Evolutionary conservation across 2,888 invertebrate species (phyloP).

Genomic region (Limnephilus auricula): DNA sequence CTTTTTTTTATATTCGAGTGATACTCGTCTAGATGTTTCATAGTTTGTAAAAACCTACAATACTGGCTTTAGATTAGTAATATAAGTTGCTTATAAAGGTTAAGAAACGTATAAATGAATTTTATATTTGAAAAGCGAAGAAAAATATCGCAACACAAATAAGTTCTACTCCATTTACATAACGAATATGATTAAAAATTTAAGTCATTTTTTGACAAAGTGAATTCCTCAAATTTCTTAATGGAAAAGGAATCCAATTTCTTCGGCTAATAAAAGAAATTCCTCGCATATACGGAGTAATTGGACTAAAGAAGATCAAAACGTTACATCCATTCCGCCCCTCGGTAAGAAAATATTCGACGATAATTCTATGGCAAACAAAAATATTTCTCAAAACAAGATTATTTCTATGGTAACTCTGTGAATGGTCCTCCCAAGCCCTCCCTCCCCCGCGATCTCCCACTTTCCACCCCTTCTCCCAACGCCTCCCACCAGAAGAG

Average conservation of each 20-base stretch:
- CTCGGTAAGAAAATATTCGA: conserved; percentile 58
- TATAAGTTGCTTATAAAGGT: too few relatives aligned
- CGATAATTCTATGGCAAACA: conserved; percentile 64
- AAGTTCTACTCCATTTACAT: neutral
- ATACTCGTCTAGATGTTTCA: neutral
- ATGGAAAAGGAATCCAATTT: conserved; percentile 60
- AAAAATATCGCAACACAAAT: neutral
- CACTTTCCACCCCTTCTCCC: conserved; percentile 2
- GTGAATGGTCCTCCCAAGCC: conserved; percentile 50
- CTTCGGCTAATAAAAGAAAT: conserved; percentile 59
- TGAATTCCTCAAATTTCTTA: conserved; percentile 23
- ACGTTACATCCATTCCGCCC: conserved; percentile 56
- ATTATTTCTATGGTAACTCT: conserved; percentile 65
- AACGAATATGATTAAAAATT: neutral
- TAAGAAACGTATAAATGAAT: neutral
- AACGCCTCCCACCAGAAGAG: conserved; percentile 2
- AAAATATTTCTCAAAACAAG: conserved; percentile 65
- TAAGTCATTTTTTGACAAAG: conserved; percentile 32
- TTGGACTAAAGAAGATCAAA: conserved; percentile 65
- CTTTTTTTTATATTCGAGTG: neutral
- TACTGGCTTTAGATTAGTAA: neutral
- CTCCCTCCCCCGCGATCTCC: conserved; percentile 3
- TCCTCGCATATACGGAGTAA: conserved; percentile 56
- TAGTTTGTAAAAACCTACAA: neutral
- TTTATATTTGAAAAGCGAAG: neutral